Base-by-base conservation (phyloP, 1,140 invertebrate species). In the Micrasema longulum region DNA sequence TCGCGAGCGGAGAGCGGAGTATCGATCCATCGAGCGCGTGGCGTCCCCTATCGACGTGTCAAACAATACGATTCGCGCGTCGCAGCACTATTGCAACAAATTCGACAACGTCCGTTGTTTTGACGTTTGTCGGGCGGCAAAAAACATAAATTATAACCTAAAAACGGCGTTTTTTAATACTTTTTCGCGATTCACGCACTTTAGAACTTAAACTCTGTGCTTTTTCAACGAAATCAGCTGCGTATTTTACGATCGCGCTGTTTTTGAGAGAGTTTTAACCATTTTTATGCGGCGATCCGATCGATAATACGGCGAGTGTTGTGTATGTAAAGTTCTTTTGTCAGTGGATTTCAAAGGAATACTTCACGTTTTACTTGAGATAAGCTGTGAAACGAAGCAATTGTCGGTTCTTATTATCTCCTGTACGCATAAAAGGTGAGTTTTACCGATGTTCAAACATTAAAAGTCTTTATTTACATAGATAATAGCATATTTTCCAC, bases 301-400 rank as follows among this genome's bases (percentile, higher is more conserved):
- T 47, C 43, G 43, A 47, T 47, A 47, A 5, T 47, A 6, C 43
- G 43, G 43, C 43, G n/a, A n/a, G 43, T 47, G 43, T 16, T 43
- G 41, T 43, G 2, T 43, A 5, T 43, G 41, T 43, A 5, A 5
- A 5, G 10, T 43, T 43, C 10, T 5, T 43, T 43, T n/a, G n/a
- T n/a, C n/a, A n/a, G 41, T 43, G 14, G 14, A 5, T 43, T 43
- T 43, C 12, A 43, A 43, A 43, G 41, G 4, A n/a, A 43, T 43
- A 5, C 2, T 43, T 11, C 2, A 5, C 14, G 14, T 43, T n/a
- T 43, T 43, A 43, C 26, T 31, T 31, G 3, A 31, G 26, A 31
- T 31, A 31, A 31, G 26, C 26, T 31, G 26, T 31, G 26, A 31
- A 31, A 4, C 7, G 26, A 31, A 31, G 26, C 2, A 4, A 31